Conservation (phyloP, 1,140 invertebrate genomes). For the Oryctes rhinoceros region DNA sequence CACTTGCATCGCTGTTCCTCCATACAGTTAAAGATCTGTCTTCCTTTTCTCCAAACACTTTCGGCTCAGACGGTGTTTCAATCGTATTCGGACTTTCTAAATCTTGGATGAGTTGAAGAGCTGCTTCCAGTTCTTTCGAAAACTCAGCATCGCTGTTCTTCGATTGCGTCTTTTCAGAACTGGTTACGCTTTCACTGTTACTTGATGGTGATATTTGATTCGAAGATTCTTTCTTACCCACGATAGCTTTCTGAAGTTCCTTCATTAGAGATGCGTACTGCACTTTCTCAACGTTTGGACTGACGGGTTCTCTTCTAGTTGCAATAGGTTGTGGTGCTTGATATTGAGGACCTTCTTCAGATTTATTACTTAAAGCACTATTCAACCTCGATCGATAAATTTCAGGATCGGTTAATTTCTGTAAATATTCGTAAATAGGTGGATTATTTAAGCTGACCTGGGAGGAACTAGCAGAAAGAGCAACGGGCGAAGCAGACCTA, state of each 20-base stretch:
- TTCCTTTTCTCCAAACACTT: slow-evolving; percentile 46
- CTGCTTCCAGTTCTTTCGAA: slow-evolving; percentile 62
- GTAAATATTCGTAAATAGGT: slow-evolving; percentile 62
- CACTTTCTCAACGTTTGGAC: slow-evolving; percentile 56
- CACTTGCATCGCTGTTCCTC: slow-evolving; percentile 56
- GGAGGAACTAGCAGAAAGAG: slow-evolving; percentile 60
- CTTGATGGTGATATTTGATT: slow-evolving; percentile 53
- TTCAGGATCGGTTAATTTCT: slow-evolving; percentile 60
- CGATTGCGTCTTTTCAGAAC: slow-evolving; percentile 51
- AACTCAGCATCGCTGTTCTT: slow-evolving; percentile 62
- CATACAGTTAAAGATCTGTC: slow-evolving; percentile 51
- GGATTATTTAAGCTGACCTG: slow-evolving; percentile 57
- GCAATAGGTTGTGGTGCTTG: slow-evolving; percentile 55
- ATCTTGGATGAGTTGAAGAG: slow-evolving; percentile 63
- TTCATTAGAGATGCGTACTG: slow-evolving; percentile 64
- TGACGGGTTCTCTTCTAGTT: slow-evolving; percentile 49
- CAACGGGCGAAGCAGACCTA: slow-evolving; percentile 59
- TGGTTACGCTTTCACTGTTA: slow-evolving; percentile 48
- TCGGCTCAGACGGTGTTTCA: slow-evolving; percentile 60
- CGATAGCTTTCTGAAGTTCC: slow-evolving; percentile 61
- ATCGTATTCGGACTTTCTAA: slow-evolving; percentile 63
- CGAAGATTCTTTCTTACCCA: slow-evolving; percentile 54
- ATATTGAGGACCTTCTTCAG: slow-evolving; percentile 52
- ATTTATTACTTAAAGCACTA: slow-evolving; percentile 55
- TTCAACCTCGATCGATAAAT: slow-evolving; percentile 60